Evolutionary conservation across 2,113 vertebrate species (phyloP), one percentile per base, ranked within the genome.

Genomic region (Pachycephala philippinensis): DNA sequence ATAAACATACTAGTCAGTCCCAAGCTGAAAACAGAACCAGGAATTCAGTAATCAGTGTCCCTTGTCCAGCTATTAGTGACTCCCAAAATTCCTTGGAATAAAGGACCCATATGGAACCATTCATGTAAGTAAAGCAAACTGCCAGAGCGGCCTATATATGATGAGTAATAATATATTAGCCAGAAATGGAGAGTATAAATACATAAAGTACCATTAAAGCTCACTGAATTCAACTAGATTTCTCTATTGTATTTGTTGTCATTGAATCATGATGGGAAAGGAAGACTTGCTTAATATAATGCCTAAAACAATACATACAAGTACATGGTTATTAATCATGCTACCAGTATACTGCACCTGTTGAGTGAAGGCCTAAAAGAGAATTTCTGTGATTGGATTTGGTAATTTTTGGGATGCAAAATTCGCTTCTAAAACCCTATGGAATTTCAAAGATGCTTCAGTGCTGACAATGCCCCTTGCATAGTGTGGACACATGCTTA

Each of bases 1-100:
- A 87, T 59, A 52, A 93, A 89, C 91, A 93, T 85, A 61, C 87
- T 84, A 87, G 89, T 89, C 82, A 81, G 76, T 87, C 84, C 90
- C 89, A 65, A 49, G 84, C 65, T 92, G 92, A 89, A 76, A 87
- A 94, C 47, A 90, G 68, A 84, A 63, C 31, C 60, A 93, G 59
- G 52, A 95, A 92, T 84, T 76, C 71, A 72, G 72, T 75, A 95
- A 91, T 77, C 83, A 86, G 35, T 65, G 49, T 57, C 79, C 21
- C 64, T 89, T 91, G 78, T 86, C 68, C 54, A 79, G 52, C 20
- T 96, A 68, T 89, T 93, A 95, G 80, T 69, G 74, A 89, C n/a
- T 95, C 31, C 26, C 40, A 93, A 91, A 90, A 33, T 15, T 85
- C 54, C 13, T 93, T 66, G 31, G 64, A 77, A 44, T 66, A 77